These are phyloP conservation scores for Eucriotettix oculatus DNA, from an alignment of 2,888 invertebrate species.

Conservation along the genomic window DNA sequence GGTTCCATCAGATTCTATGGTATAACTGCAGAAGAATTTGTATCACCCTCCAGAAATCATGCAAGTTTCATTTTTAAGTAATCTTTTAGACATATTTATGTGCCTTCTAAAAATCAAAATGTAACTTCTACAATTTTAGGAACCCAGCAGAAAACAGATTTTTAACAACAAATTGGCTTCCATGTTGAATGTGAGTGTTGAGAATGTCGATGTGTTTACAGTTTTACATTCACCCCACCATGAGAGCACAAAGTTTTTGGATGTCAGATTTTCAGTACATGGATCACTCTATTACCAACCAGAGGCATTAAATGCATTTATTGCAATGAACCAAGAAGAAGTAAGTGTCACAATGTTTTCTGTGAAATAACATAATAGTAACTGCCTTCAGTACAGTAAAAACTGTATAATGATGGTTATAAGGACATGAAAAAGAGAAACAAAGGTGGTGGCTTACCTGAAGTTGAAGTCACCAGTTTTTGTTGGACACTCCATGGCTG, in stretches of 20 bases:
- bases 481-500: too few relatives aligned
- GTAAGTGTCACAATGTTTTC: constrained; percentile 21
- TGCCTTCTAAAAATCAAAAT: too few relatives aligned
- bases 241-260: constrained; percentile 38
- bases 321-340: constrained; percentile 52
- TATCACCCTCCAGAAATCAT: constrained; percentile 29
- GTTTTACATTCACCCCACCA: constrained; percentile 51
- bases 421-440: too few relatives aligned
- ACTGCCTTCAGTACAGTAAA: too few relatives aligned
- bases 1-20: constrained; percentile 78
- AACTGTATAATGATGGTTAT: too few relatives aligned
- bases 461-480: too few relatives aligned
- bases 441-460: too few relatives aligned
- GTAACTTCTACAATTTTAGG: constrained; percentile 20
- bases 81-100: too few relatives aligned
- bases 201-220: constrained; percentile 88
- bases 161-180: constrained; percentile 43
- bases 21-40: constrained; percentile 72
- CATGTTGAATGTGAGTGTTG: constrained; percentile 57
- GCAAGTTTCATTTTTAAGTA: too few relatives aligned
- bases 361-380: too few relatives aligned
- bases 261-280: constrained; percentile 83
- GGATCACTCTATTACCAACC: constrained; percentile 86
- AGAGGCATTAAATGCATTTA: constrained; percentile 72
- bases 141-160: constrained; percentile 57